Evolutionary conservation across 2,113 vertebrate species (phyloP), one percentile per base, ranked within the genome.

Genomic region (Aptenodytes patagonicus): DNA sequence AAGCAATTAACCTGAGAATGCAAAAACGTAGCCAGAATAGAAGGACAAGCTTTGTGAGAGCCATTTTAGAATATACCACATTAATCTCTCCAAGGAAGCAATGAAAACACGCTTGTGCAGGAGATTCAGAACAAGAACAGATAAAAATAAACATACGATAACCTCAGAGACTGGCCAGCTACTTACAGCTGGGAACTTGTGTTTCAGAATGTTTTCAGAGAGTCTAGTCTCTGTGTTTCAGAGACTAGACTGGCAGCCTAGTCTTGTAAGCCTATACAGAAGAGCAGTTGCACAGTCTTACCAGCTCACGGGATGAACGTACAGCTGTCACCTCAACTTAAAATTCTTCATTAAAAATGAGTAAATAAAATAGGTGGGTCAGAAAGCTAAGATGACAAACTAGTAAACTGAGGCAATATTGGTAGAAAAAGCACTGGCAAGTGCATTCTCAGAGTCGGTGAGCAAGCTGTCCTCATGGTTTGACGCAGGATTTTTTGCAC

Each of bases 1-100:
- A 62, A 88, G 49, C 75, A 90, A 85, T 95, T 90, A 81, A 86
- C 95, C 75, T 42, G 58, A 93, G 87, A 96, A 95, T 52, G 75
- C 42, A 94, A 85, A 96, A 89, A 77, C 6, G 3, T 18, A 71
- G 93, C 89, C 91, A 87, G 78, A 95, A 84, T 49, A 91, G 68
- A 86, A 75, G 40, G 42, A 79, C 46, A 65, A 83, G 68, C 92
- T 94, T 90, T 94, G 70, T n/a, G 28, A 77, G 75, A 68, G 17
- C 34, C 49, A 40, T 91, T 94, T 85, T 52, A 85, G 52, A 87
- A 47, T 49, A 91, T 44, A 83, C 51, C 36, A 91, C 6, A n/a
- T 22, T 93, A 80, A 93, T 80, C 78, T 76, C 62, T 85, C 87
- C 96, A 90, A 95, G 84, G 68, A 85, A 85, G 49, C 49, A 80